Evolutionary conservation across 2,888 invertebrate genomes (phyloP), one percentile per base, ranked within the genome.

Genomic region (Sinopyrophorus schimmeli): DNA sequence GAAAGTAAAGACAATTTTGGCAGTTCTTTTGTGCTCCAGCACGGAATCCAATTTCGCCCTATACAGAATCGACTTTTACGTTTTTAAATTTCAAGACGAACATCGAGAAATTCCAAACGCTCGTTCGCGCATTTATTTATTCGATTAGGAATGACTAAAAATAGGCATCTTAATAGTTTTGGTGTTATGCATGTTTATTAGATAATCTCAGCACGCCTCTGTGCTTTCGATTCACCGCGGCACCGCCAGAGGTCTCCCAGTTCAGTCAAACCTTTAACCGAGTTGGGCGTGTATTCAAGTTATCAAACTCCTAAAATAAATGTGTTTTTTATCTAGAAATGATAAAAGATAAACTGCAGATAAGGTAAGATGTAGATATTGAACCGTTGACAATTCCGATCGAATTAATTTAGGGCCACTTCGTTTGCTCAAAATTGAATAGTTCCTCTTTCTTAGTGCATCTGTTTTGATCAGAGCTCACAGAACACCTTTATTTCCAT

Each of bases 231-330:
- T 49, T 47, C 24, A 5, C 23, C 34, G 26, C 26, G 21, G 39
- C 17, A 41, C 47, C 61, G 58, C 43, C 42, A 63, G 66, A 61
- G 53, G 55, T 59, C 63, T 61, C 59, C 58, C 64, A 66, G 67
- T 58, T 62, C 65, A 69, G 70, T 67, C 62, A 62, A 62, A 67
- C 63, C 46, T 65, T 61, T 59, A 64, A 66, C 66, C 65, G 64
- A 66, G 66, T 64, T 71, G 72, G 72, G 72, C 71, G 72, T 72
- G 72, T 71, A 64, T 63, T 62, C 57, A 57, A 57, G 56, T 55
- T 61, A 58, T 57, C 55, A 62, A 61, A 59, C 55, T 60, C 62
- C 58, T 54, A 58, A 61, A 58, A 54, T 63, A 65, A 66, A 64
- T 65, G 65, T 68, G 68, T 66, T 67, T 68, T n/a, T 64, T 70